A percentile compares a stretch with the other conserved stretches of the same genome.
phyloP scores from a whole-genome alignment of 2,113 vertebrate species.

The Lasiurus cinereus region DNA sequence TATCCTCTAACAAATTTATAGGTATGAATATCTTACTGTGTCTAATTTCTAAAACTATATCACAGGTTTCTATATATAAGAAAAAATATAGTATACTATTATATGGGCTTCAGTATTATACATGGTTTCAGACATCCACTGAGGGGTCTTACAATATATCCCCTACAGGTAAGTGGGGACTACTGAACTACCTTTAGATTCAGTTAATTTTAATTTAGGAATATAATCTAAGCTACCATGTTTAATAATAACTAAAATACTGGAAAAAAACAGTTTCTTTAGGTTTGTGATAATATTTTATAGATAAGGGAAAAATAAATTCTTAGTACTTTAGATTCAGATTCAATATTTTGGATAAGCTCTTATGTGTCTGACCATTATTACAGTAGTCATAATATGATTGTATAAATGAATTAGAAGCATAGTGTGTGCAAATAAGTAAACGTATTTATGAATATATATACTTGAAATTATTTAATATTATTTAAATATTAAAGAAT shows the following conservation, averaged over 20 bases:
- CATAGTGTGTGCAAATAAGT: neutral
- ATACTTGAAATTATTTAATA: neutral
- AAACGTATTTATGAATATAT: neutral
- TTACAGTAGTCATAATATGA: neutral
- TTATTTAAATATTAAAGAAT: neutral
- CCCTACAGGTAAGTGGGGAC: neutral
- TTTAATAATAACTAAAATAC: neutral
- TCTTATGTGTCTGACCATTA: neutral
- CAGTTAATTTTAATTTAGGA: neutral
- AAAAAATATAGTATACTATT: neutral
- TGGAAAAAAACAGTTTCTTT: neutral
- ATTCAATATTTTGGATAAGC: neutral
- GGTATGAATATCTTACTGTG: neutral
- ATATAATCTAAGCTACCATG: neutral
- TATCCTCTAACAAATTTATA: too few species aligned
- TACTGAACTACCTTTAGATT: neutral
- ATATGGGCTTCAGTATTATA: neutral
- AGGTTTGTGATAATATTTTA: neutral
- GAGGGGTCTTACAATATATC: neutral
- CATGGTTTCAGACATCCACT: neutral
- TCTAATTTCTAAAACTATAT: neutral
- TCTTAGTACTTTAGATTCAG: slow-evolving; percentile 40
- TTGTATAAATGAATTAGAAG: neutral
- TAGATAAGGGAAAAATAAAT: neutral
- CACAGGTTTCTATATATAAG: neutral